phyloP scores from a whole-genome alignment of 2,113 vertebrate species.

The Hypanus sabinus region DNA sequence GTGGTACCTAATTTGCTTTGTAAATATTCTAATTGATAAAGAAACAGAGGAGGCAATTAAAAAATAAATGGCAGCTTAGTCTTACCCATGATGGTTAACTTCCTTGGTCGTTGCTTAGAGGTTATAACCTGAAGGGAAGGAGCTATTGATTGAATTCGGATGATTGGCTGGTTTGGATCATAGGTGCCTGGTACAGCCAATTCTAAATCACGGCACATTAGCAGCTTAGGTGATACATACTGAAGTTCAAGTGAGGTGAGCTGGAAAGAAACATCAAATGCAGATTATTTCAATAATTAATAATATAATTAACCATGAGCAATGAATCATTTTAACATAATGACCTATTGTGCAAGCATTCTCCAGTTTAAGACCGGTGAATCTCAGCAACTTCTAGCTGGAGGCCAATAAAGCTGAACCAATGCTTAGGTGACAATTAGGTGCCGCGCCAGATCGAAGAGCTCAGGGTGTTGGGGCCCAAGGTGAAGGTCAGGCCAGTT shows the following conservation, averaged over 20 bases:
- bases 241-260: constrained; percentile 93
- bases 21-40: not conserved
- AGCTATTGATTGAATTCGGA: constrained; percentile 93
- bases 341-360: not conserved
- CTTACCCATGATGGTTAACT: constrained; percentile 95
- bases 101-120: constrained; percentile 93
- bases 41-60: not conserved
- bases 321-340: too few species aligned
- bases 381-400: too few species aligned
- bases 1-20: not conserved
- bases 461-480: too few species aligned
- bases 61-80: not conserved
- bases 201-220: constrained; percentile 96
- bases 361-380: too few species aligned
- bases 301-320: not conserved
- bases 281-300: not conserved
- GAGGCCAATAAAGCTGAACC: too few species aligned
- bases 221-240: constrained; percentile 89
- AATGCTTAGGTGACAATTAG: too few species aligned
- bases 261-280: constrained; percentile 52
- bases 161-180: constrained; percentile 92
- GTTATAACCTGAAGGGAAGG: constrained; percentile 96
- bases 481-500: too few species aligned
- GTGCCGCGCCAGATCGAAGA: too few species aligned
- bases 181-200: constrained; percentile 91